Evolutionary conservation across 2,888 invertebrate genomes (phyloP).

Genomic region (Drosophila anomalata): DNA sequence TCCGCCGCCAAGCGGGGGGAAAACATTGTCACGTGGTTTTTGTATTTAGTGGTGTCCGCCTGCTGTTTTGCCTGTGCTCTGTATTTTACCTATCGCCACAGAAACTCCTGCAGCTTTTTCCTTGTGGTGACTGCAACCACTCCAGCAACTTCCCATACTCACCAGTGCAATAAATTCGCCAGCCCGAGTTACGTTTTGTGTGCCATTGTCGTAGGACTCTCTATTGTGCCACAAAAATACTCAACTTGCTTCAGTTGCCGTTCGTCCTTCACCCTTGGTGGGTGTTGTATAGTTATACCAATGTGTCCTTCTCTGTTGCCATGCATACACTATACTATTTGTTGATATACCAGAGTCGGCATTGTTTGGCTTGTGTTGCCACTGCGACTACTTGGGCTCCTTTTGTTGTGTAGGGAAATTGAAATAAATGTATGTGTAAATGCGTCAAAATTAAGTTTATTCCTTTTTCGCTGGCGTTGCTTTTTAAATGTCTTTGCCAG

Average conservation of each 20-base stretch:
- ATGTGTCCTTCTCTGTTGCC: conserved; percentile 16
- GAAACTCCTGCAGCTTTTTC: conserved; percentile 36
- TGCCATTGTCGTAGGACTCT: conserved; percentile 56
- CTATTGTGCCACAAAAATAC: conserved; percentile 54
- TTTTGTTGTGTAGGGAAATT: conserved; percentile 72
- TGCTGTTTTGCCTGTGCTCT: not conserved
- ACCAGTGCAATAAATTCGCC: conserved; percentile 66
- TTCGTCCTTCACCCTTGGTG: conserved; percentile 15
- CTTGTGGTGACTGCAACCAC: conserved; percentile 45
- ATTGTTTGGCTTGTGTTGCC: conserved; percentile 42
- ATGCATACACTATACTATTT: conserved; percentile 7
- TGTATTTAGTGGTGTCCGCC: conserved; percentile 67
- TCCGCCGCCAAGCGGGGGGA: conserved; percentile 7
- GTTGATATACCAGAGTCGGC: conserved; percentile 30
- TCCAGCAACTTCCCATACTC: conserved; percentile 20
- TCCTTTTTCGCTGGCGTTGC: conserved; percentile 32
- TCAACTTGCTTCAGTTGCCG: conserved; percentile 50
- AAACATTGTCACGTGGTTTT: conserved; percentile 79
- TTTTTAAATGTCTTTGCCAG: conserved; percentile 68
- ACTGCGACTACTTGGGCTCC: conserved; percentile 26
- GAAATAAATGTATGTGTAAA: conserved; percentile 82
- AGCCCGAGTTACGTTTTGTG: conserved; percentile 57
- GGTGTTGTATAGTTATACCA: conserved; percentile 32
- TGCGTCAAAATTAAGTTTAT: conserved; percentile 80
- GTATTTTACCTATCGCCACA: conserved; percentile 12